Evolutionary conservation across 2,113 vertebrate genomes (phyloP).

Genomic region (Poecilia latipinna): DNA sequence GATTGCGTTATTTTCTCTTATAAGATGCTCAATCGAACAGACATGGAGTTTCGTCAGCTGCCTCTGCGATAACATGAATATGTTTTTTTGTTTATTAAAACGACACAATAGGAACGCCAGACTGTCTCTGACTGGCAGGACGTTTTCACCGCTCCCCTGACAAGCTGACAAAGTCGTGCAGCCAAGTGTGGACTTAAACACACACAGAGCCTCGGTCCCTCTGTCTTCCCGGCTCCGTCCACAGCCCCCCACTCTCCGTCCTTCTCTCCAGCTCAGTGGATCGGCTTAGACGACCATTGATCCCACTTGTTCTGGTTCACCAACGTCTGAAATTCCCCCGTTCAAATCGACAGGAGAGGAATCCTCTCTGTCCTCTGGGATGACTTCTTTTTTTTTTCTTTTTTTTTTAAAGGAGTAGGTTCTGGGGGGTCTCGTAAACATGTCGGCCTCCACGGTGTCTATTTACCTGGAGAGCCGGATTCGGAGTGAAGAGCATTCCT

Average conservation of each 20-base stretch:
- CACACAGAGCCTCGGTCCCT: slow-evolving; percentile 38
- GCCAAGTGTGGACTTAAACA: slow-evolving; percentile 67
- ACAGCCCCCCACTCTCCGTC: slow-evolving; percentile 14
- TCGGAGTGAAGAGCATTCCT: slow-evolving; percentile 64
- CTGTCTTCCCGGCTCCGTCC: slow-evolving; percentile 38
- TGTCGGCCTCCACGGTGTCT: slow-evolving; percentile 64
- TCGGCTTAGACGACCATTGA: slow-evolving; percentile 48
- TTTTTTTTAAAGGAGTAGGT: slow-evolving; percentile 21
- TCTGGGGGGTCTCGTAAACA: slow-evolving; percentile 62
- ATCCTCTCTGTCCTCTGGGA: slow-evolving; percentile 60
- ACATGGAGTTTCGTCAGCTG: not conserved
- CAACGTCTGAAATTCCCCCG: slow-evolving; percentile 66
- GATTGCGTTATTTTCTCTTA: slow-evolving; percentile 6
- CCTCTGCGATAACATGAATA: not conserved
- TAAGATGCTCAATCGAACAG: not conserved
- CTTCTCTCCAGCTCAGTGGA: slow-evolving; percentile 31
- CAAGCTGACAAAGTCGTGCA: slow-evolving; percentile 58
- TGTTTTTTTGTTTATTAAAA: slow-evolving; percentile 37
- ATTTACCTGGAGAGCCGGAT: slow-evolving; percentile 61
- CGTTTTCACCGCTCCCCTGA: slow-evolving; percentile 39
- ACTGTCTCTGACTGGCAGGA: slow-evolving; percentile 42
- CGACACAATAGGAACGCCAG: slow-evolving; percentile 22
- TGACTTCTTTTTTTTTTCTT: slow-evolving; percentile 55
- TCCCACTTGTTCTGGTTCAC: slow-evolving; percentile 78
- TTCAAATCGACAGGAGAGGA: slow-evolving; percentile 62